Percentiles rank a stretch among this genome's conserved stretches.
Conservation (phyloP, 2,113 vertebrate genomes). For the Tringa solitaria region DNA sequence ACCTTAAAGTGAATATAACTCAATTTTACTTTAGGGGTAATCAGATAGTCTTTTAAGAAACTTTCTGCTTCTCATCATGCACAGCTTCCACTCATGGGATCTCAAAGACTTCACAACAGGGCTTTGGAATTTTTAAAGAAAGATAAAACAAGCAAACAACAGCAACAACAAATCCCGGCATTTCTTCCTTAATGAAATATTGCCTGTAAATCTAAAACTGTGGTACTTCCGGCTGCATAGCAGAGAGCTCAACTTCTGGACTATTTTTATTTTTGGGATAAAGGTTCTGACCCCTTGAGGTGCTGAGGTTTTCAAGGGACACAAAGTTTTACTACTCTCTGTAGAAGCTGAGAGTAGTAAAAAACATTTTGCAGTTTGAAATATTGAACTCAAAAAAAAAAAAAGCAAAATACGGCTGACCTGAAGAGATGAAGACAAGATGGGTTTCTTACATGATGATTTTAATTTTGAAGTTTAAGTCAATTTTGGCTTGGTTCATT, state of each 20-base stretch:
- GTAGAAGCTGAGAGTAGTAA: not conserved
- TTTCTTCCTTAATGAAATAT: not conserved
- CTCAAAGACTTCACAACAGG: not conserved
- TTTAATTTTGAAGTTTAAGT: not conserved
- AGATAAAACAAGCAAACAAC: not conserved
- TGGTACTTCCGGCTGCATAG: rapidly evolving
- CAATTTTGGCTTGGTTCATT: not conserved
- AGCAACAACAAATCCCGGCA: not conserved
- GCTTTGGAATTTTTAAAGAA: not conserved
- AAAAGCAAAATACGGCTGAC: not conserved
- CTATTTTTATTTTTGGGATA: not conserved
- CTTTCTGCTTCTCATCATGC: not conserved
- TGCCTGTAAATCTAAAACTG: not conserved
- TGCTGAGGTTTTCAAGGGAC: not conserved
- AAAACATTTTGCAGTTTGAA: not conserved
- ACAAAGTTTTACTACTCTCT: not conserved
- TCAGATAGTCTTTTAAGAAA: not conserved
- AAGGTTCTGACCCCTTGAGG: not conserved
- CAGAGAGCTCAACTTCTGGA: not conserved
- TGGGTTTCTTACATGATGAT: not conserved
- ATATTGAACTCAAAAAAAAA: not conserved
- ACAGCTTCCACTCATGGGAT: not conserved
- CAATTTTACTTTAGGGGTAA: slow-evolving; percentile 5
- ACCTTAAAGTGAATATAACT: not conserved
- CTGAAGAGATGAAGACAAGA: not conserved